These are phyloP conservation scores for Oryzias javanicus DNA, from an alignment of 2,113 vertebrate species.

Conservation along the genomic window DNA sequence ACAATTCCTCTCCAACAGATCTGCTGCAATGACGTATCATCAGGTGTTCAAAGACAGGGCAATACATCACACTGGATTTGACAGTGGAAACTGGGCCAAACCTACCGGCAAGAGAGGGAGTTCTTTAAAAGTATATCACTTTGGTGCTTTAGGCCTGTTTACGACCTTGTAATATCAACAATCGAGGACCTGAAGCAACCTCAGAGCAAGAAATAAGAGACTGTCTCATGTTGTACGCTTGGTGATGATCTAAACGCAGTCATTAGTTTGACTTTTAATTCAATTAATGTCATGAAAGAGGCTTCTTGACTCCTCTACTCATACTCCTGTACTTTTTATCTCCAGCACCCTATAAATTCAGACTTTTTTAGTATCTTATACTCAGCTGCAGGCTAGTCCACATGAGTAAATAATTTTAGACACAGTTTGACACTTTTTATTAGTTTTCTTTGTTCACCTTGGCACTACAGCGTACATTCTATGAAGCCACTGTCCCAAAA, in stretches of 20 bases:
- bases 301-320: not conserved
- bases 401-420: no score
- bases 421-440: no score
- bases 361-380: no score
- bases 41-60: not conserved
- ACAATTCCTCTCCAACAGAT: not conserved
- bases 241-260: not conserved
- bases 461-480: not conserved
- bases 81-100: not conserved
- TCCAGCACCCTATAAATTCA: no score
- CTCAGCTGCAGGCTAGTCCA: no score
- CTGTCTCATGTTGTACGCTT: not conserved
- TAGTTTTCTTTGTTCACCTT: conserved; percentile 12
- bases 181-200: not conserved
- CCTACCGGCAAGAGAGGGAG: not conserved
- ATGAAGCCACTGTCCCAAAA: conserved; percentile 21
- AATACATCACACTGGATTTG: not conserved
- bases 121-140: not conserved
- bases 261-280: no score
- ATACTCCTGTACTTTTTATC: no score
- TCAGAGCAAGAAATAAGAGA: not conserved
- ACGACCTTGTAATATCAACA: not conserved
- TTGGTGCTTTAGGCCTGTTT: not conserved
- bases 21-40: not conserved
- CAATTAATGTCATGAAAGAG: not conserved